Percentiles rank a stretch among this genome's conserved stretches.
phyloP scores from a whole-genome alignment of 2,888 invertebrate species.

The Thyatira batis region DNA sequence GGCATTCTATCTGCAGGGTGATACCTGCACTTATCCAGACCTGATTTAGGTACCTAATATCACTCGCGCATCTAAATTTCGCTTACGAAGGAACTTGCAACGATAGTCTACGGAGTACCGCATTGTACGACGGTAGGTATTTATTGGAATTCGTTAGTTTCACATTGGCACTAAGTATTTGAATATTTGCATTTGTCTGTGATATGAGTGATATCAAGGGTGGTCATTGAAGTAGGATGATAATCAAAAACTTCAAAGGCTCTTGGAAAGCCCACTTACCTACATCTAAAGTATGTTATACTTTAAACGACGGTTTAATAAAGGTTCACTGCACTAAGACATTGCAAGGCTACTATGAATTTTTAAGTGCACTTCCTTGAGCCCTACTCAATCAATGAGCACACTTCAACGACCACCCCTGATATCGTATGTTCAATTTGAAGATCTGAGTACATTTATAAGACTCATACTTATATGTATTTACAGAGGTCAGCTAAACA shows the following conservation, averaged over 20 bases:
- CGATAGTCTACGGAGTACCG: background rate
- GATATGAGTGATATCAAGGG: too few species aligned
- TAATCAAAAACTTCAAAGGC: too few species aligned
- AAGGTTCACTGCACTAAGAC: too few species aligned
- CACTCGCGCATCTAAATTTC: conserved; percentile 27
- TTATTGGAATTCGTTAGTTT: too few species aligned
- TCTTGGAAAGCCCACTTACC: too few species aligned
- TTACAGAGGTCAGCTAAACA: background rate
- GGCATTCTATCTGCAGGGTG: conserved; percentile 62
- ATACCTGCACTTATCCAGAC: conserved; percentile 28
- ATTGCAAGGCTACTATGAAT: background rate
- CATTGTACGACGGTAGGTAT: too few species aligned
- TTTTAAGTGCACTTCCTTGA: conserved; percentile 2
- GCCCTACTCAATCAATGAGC: conserved; percentile 13
- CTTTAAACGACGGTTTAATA: too few species aligned
- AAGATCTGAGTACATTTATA: conserved; percentile 7
- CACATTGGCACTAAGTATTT: too few species aligned
- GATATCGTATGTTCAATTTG: conserved; percentile 3
- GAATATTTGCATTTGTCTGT: too few species aligned
- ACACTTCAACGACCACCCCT: conserved; percentile 1
- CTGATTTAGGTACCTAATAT: conserved; percentile 39
- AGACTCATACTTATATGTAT: background rate
- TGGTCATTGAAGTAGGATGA: too few species aligned
- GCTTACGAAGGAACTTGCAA: conserved; percentile 19
- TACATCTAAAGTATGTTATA: too few species aligned